Percentiles rank a stretch among this genome's conserved stretches.
Evolutionary conservation across 2,888 invertebrate species (phyloP).

Genomic region (Lasius platythorax): DNA sequence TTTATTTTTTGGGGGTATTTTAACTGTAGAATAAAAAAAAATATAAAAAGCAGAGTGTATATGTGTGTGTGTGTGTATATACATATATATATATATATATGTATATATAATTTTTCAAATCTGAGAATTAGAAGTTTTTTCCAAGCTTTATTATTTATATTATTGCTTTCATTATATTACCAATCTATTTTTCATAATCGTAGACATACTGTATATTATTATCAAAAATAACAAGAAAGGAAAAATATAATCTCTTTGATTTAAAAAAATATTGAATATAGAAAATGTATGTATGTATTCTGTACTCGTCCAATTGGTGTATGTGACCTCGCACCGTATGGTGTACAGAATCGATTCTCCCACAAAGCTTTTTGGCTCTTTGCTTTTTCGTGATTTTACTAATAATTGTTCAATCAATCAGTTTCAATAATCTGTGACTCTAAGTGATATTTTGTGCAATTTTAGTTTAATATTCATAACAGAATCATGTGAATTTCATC

Average conservation of each 20-base stretch:
- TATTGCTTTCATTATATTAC: background rate
- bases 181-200: background rate
- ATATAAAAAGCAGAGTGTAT: no score
- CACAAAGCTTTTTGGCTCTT: background rate
- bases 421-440: background rate
- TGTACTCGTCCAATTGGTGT: background rate
- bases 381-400: background rate
- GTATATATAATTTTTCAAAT: background rate
- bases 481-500: background rate
- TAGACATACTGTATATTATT: background rate
- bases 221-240: background rate
- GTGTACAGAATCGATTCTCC: background rate
- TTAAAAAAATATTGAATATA: background rate
- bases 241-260: background rate
- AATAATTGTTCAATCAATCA: conserved; percentile 21
- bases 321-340: background rate
- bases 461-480: background rate
- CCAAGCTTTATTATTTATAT: background rate
- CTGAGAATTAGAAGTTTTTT: background rate
- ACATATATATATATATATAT: no score
- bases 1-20: background rate
- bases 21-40: background rate
- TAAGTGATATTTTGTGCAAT: background rate
- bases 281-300: background rate
- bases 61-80: no score